Conservation (phyloP, 2,888 invertebrate genomes). For the Lithophane semibrunnea region DNA sequence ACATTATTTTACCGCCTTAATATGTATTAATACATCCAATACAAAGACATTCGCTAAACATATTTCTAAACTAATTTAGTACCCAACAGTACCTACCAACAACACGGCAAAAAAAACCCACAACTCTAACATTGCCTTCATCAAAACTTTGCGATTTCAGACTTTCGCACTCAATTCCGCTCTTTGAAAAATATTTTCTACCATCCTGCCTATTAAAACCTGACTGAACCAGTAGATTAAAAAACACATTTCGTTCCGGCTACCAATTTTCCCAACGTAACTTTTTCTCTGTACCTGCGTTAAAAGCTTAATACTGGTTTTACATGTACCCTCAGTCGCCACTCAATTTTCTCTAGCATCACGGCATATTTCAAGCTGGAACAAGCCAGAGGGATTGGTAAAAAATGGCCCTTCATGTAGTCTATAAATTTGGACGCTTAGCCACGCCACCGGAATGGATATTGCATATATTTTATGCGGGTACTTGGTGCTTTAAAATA, state of each 20-base stretch:
- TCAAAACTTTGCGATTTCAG: slow-evolving; percentile 49
- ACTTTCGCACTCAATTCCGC: slow-evolving; percentile 31
- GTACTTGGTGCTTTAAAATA: slow-evolving; percentile 50
- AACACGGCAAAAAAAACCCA: background rate
- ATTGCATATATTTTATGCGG: slow-evolving; percentile 67
- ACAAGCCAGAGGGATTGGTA: slow-evolving; percentile 82
- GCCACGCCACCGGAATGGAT: slow-evolving; percentile 66
- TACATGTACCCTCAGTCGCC: slow-evolving; percentile 57
- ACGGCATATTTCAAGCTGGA: slow-evolving; percentile 69
- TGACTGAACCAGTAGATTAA: slow-evolving; percentile 48
- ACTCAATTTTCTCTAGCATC: slow-evolving; percentile 67
- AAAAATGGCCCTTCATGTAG: slow-evolving; percentile 84
- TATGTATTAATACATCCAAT: background rate
- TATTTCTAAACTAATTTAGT: background rate
- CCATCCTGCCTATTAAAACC: slow-evolving; percentile 33
- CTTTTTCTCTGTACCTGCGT: slow-evolving; percentile 47
- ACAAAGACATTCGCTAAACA: too few relatives aligned
- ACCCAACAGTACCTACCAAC: background rate
- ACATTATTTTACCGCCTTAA: background rate
- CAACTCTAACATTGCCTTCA: slow-evolving; percentile 30
- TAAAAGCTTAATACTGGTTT: slow-evolving; percentile 63
- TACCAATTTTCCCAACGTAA: slow-evolving; percentile 51
- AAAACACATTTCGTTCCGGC: slow-evolving; percentile 44
- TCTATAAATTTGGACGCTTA: slow-evolving; percentile 78
- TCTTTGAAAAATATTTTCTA: slow-evolving; percentile 57